phyloP scores from a whole-genome alignment of 2,888 invertebrate species.

The Adelognathus sp. region DNA sequence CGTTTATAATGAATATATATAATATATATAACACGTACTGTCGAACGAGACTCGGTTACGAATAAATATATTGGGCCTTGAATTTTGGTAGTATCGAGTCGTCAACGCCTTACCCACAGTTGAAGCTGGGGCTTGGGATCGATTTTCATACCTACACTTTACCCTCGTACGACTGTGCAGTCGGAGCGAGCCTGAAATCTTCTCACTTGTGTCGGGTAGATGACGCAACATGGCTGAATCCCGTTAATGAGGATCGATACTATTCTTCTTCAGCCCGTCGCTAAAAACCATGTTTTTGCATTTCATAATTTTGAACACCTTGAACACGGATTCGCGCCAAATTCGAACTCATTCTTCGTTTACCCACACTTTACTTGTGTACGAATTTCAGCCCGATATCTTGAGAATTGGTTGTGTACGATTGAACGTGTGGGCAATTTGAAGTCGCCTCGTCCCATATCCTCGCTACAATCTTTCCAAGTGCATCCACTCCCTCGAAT shows the following conservation, averaged over 20 bases:
- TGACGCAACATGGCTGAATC: not conserved
- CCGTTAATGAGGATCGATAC: not conserved
- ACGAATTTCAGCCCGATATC: too few species aligned
- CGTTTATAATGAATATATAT: slow-evolving; percentile 10
- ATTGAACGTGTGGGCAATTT: too few species aligned
- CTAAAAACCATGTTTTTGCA: not conserved
- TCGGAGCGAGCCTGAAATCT: not conserved
- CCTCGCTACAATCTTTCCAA: too few species aligned
- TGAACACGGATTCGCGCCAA: not conserved
- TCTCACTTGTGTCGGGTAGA: not conserved
- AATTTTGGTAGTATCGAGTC: not conserved
- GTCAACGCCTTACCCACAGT: not conserved
- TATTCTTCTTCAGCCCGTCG: not conserved
- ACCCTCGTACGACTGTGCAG: not conserved
- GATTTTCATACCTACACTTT: not conserved
- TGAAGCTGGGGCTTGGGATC: not conserved
- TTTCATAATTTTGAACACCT: not conserved
- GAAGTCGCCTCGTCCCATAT: too few species aligned
- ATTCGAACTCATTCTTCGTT: too few species aligned
- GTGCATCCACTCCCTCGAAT: too few species aligned
- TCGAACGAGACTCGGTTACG: slow-evolving; percentile 12
- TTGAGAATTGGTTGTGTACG: too few species aligned
- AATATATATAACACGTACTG: slow-evolving; percentile 4
- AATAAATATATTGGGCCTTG: slow-evolving; percentile 27
- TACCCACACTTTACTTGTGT: too few species aligned